Conservation (phyloP, 2,113 vertebrate species). For the Phrynosoma platyrhinos region DNA sequence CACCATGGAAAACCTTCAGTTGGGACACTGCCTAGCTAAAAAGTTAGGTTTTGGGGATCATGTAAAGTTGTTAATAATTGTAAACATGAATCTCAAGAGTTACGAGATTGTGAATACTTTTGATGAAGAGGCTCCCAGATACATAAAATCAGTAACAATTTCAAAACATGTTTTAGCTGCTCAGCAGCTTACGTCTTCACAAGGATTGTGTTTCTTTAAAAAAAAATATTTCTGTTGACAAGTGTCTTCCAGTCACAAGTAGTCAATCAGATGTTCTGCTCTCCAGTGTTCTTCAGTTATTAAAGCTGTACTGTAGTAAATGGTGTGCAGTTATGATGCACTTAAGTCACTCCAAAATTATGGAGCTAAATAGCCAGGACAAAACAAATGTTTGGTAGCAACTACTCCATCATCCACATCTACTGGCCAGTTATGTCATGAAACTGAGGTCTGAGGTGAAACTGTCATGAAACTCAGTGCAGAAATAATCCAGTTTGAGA, state of each 20-base stretch:
- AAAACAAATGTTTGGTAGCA: not conserved
- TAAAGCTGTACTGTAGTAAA: not conserved
- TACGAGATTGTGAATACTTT: not conserved
- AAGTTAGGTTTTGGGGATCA: too few relatives aligned
- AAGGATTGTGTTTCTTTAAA: not conserved
- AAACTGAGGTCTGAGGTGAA: too few relatives aligned
- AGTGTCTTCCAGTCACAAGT: not conserved
- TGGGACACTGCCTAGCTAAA: too few relatives aligned
- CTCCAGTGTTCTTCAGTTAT: not conserved
- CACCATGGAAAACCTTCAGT: too few relatives aligned
- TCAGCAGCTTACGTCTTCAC: not conserved
- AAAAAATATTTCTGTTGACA: not conserved
- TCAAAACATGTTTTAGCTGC: not conserved
- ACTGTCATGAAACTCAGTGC: too few relatives aligned
- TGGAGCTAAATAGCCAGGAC: not conserved
- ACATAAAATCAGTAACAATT: not conserved
- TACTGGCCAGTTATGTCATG: not conserved
- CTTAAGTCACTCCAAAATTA: not conserved
- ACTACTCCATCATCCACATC: not conserved
- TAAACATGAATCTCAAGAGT: too few relatives aligned
- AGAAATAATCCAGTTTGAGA: too few relatives aligned
- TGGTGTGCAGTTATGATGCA: not conserved
- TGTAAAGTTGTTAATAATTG: too few relatives aligned
- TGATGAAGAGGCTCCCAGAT: not conserved
- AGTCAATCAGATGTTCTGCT: not conserved